Base-by-base conservation (phyloP, 23 tunicate genomes). In the Clavelina lepadiformis region DNA sequence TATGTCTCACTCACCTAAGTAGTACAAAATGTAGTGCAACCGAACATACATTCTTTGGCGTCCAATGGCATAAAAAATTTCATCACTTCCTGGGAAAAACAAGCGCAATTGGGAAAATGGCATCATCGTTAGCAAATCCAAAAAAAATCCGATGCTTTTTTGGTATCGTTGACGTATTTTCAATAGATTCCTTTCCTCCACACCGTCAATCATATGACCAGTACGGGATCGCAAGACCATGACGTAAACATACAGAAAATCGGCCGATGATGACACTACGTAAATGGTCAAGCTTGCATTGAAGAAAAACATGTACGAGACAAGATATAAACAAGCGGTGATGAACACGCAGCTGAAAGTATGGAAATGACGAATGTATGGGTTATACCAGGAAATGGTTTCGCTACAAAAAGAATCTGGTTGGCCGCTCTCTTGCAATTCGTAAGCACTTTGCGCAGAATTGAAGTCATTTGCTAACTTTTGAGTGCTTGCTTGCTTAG, bases 151-250 rank as follows among this genome's bases (percentile, higher is more conserved):
- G 2, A 76, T 25, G 56, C 91, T 81, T 23, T 58, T 69, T 69
- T 89, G 97, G 56, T 81, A 89, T 41, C 97, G 54, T 23, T 59
- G 46, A 51, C 86, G 22, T 31, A 71, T 41, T 59, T 79, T 87
- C 51, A 73, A 38, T 19, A 87, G 56, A 67, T 79, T 87, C 51
- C 78, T 45, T 64, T 87, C 96, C 61, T 79, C 87, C 32, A 87
- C 80, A 0, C 96, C 96, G 44, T 79, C 87, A 27, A 73, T 68
- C 69, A 79, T 73, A 49, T 87, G 78, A 0, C 76, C 79, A 8
- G 96, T 87, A 47, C 96, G 52, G n/a, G 87, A 67, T 38, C 85
- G 82, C 20, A 87, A 67, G 23, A 79, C 53, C 86, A 87, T 80
- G 33, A 79, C 56, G 46, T 56, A 64, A 21, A 60, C 31, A 46